Conservation (phyloP, 2,888 invertebrate genomes). For the Stenichneumon culpator region DNA sequence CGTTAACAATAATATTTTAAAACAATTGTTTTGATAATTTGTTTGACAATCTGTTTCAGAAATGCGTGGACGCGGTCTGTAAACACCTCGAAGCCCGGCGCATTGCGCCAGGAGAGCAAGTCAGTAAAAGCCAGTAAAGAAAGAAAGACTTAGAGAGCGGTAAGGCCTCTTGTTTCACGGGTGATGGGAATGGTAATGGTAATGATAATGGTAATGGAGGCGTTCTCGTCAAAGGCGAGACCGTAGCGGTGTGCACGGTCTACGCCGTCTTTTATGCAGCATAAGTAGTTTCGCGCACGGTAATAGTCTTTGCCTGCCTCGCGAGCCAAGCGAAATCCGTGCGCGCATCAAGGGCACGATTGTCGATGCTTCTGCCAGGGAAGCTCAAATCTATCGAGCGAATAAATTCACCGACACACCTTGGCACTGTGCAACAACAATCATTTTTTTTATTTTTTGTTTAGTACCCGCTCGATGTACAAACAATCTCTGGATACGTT, state of each 20-base stretch:
- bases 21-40: too few species aligned
- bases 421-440: neutral
- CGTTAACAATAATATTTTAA: too few species aligned
- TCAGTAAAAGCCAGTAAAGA: constrained; percentile 27
- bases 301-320: neutral
- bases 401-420: neutral
- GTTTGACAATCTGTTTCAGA: too few species aligned
- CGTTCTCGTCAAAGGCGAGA: constrained; percentile 49
- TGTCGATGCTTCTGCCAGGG: neutral
- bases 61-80: too few species aligned
- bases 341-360: neutral
- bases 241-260: neutral
- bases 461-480: neutral
- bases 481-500: neutral
- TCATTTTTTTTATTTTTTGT: neutral
- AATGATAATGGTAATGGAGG: constrained; percentile 57
- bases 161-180: constrained; percentile 31
- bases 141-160: constrained; percentile 56
- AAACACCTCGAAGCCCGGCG: neutral
- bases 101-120: constrained; percentile 41
- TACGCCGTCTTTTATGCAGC: neutral
- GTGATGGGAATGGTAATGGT: constrained; percentile 53
- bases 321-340: neutral
- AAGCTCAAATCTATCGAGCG: neutral
- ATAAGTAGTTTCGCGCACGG: neutral